Evolutionary conservation across 2,113 vertebrate genomes (phyloP).

Genomic region (Lichenostomus cassidix): DNA sequence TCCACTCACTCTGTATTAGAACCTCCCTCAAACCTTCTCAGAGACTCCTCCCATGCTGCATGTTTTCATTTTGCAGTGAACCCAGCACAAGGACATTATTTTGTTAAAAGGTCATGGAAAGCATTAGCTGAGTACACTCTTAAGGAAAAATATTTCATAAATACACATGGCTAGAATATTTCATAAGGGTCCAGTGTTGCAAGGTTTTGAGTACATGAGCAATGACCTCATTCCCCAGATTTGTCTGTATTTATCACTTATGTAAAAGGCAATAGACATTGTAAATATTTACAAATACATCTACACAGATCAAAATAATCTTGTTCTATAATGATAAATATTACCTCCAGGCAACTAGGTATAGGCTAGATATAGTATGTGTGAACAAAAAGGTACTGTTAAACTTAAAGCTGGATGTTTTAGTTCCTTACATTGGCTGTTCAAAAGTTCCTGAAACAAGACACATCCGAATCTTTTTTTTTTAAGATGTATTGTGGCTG

Average conservation of each 20-base stretch:
- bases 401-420: neutral
- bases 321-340: neutral
- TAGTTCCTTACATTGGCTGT: neutral
- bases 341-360: neutral
- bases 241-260: neutral
- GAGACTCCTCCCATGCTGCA: neutral
- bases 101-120: constrained; percentile 22
- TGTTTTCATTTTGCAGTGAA: constrained; percentile 25
- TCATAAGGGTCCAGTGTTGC: neutral
- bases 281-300: neutral
- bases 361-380: neutral
- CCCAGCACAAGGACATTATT: neutral
- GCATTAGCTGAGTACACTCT: neutral
- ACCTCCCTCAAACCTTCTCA: neutral
- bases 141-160: constrained; percentile 29
- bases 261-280: neutral
- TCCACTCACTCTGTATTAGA: neutral
- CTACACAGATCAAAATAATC: neutral
- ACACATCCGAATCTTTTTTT: neutral
- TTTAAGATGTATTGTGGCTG: neutral
- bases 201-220: neutral
- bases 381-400: neutral
- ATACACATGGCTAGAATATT: neutral
- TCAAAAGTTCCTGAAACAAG: neutral
- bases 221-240: neutral